These are phyloP conservation scores for Drosophila sturtevanti DNA, from an alignment of 1,140 invertebrate genomes.

Conservation along the genomic window DNA sequence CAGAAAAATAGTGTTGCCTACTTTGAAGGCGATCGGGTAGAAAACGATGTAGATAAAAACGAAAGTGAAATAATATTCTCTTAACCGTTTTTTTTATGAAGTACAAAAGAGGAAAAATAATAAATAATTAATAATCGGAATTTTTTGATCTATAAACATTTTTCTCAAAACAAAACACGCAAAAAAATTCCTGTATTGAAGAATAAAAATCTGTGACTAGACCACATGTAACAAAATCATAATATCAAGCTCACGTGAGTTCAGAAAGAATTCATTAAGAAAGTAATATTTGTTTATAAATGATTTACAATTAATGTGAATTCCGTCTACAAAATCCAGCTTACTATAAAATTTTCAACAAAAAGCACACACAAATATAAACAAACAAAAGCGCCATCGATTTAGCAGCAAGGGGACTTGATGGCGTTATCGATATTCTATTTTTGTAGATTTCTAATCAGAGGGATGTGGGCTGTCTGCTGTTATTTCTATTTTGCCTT, in stretches of 20 bases:
- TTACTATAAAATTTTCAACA: not conserved
- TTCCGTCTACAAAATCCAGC: not conserved
- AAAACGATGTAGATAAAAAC: not conserved
- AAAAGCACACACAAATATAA: conserved; percentile 3
- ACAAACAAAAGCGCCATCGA: not conserved
- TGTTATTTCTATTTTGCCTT: not conserved
- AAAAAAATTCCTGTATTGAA: too few species aligned
- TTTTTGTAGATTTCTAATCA: conserved; percentile 38
- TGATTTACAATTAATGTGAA: too few species aligned
- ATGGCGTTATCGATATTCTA: conserved; percentile 29
- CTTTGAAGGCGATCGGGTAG: conserved; percentile 16
- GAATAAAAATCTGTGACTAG: too few species aligned
- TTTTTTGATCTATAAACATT: too few species aligned
- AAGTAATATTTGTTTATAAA: too few species aligned
- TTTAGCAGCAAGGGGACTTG: not conserved
- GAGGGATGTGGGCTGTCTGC: conserved; percentile 19
- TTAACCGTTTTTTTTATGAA: not conserved
- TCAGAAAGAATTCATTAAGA: too few species aligned
- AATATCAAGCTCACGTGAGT: too few species aligned
- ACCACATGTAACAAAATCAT: too few species aligned
- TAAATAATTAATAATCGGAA: too few species aligned
- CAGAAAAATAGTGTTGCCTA: conserved; percentile 20
- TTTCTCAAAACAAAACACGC: too few species aligned
- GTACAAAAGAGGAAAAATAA: too few species aligned
- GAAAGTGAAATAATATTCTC: not conserved